A percentile compares a stretch with the other conserved stretches of the same genome.
These are phyloP conservation scores for Lasioglossum albipes DNA, from an alignment of 1,140 invertebrate genomes.

Conservation along the genomic window DNA sequence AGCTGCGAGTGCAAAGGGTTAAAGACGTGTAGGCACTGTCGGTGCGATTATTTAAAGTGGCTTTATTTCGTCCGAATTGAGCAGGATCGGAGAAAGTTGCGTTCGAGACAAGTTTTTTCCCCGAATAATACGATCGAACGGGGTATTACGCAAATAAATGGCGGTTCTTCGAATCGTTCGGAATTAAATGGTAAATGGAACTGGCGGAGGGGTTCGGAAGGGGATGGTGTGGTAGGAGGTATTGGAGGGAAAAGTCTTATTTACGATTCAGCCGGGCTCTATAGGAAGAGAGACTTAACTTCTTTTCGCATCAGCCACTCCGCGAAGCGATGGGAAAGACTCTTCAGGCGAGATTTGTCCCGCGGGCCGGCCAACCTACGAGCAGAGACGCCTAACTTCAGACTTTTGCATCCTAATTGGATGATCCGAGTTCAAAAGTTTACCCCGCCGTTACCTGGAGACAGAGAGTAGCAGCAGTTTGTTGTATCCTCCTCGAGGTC, in stretches of 20 bases:
- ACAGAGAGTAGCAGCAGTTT: slow-evolving; percentile 37
- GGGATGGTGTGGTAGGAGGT: background rate
- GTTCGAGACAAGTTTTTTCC: background rate
- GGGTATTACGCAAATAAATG: slow-evolving; percentile 1
- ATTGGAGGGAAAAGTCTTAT: slow-evolving; percentile 20
- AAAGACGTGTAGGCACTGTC: too few species aligned
- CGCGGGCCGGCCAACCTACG: slow-evolving; percentile 23
- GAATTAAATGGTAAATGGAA: slow-evolving; percentile 13
- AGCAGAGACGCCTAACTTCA: slow-evolving; percentile 50
- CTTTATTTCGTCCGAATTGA: background rate
- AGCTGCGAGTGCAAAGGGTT: too few species aligned
- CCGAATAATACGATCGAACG: slow-evolving; percentile 8
- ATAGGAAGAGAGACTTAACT: slow-evolving; percentile 19
- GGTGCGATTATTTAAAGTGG: too few species aligned
- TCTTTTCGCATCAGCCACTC: slow-evolving; percentile 23
- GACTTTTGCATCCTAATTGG: slow-evolving; percentile 67
- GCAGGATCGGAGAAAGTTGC: background rate
- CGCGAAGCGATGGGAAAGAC: background rate
- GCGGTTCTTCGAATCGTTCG: slow-evolving; percentile 1
- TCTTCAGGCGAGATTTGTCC: slow-evolving; percentile 35
- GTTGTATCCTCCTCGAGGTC: slow-evolving; percentile 9
- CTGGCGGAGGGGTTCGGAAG: background rate
- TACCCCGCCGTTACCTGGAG: slow-evolving; percentile 13
- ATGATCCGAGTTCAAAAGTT: slow-evolving; percentile 65
- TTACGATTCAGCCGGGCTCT: slow-evolving; percentile 23